Evolutionary conservation across 2,888 invertebrate genomes (phyloP), one percentile per base, ranked within the genome.

Genomic region (Oligia fasciuncula): DNA sequence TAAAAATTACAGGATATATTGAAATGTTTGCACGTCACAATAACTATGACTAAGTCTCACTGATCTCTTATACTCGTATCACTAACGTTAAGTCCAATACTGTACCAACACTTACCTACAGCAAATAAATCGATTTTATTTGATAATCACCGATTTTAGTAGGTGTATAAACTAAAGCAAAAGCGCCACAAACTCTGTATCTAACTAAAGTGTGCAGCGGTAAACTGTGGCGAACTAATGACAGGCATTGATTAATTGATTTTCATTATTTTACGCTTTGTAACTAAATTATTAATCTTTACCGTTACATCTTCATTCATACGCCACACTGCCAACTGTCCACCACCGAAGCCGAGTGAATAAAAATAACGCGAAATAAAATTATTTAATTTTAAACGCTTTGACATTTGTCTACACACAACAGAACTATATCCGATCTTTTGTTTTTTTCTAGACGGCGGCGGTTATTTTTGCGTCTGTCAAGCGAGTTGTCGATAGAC

Each of bases 351-450:
- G 71, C 81, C 77, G 74, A 77, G 80, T 77, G 79, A 79, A 90
- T 85, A 84, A 85, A 85, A 90, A 91, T 88, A 90, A 77, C 84
- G 80, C 68, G 80, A 85, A 89, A 89, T 85, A 88, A 84, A 83
- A 84, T 84, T 85, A 89, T 91, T 91, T 92, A 90, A 91, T 93
- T 93, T 93, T 90, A 92, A 93, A 90, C 87, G 89, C 81, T 89
- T 91, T 91, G 92, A 92, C 93, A 93, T 91, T 93, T 93, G 93
- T 93, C 93, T 90, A 91, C 93, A 91, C 90, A 88, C 91, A 90
- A 91, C 91, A 90, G 85, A 90, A 93, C 92, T 93, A 93, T 94
- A 93, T 94, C 93, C 92, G 93, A 93, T 93, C 88, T 92, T 93
- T 93, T 93, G 93, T 91, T 93, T 91, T 92, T 92, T 90, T 91